A percentile compares a stretch with the other conserved stretches of the same genome.
Conservation (phyloP, 1,140 invertebrate genomes). For the Uloborus diversus region DNA sequence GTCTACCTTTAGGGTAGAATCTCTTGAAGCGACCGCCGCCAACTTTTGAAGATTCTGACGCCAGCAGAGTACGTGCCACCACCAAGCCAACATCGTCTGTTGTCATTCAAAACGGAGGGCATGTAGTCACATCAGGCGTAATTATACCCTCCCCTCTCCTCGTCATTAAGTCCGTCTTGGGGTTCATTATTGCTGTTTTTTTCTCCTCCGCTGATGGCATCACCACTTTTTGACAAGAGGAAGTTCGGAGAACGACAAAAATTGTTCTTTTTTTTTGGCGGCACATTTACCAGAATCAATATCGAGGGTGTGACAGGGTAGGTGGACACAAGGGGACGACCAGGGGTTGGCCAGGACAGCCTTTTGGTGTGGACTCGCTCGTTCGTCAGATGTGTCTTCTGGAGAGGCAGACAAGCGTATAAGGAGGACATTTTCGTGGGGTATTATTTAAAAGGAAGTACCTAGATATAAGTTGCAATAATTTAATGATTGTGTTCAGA, state of each 20-base stretch:
- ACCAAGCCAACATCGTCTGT: not conserved
- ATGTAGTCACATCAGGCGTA: conserved; percentile 44
- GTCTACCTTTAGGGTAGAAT: not conserved
- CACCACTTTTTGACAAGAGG: not conserved
- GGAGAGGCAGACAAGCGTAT: conserved; percentile 37
- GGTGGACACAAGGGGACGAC: conserved; percentile 35
- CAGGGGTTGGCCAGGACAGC: conserved; percentile 26
- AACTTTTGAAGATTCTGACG: conserved; percentile 37
- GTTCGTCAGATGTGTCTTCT: not conserved
- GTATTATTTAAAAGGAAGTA: no score
- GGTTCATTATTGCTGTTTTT: conserved; percentile 22
- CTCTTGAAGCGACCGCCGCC: conserved; percentile 35
- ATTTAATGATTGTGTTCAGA: no score
- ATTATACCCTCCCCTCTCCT: conserved; percentile 24
- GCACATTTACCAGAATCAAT: conserved; percentile 43
- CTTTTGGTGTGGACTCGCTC: conserved; percentile 15
- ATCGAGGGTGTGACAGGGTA: conserved; percentile 23
- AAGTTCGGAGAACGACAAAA: not conserved
- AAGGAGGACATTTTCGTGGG: conserved; percentile 10
- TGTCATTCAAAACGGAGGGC: conserved; percentile 33
- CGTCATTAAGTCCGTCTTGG: conserved; percentile 19
- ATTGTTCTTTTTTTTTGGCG: not conserved
- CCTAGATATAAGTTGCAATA: no score
- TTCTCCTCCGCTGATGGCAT: conserved; percentile 8
- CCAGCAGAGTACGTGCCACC: not conserved